A percentile compares a stretch with the other conserved stretches of the same genome.
Conservation (phyloP, 1,140 invertebrate genomes). For the Heliconius melpomene region DNA sequence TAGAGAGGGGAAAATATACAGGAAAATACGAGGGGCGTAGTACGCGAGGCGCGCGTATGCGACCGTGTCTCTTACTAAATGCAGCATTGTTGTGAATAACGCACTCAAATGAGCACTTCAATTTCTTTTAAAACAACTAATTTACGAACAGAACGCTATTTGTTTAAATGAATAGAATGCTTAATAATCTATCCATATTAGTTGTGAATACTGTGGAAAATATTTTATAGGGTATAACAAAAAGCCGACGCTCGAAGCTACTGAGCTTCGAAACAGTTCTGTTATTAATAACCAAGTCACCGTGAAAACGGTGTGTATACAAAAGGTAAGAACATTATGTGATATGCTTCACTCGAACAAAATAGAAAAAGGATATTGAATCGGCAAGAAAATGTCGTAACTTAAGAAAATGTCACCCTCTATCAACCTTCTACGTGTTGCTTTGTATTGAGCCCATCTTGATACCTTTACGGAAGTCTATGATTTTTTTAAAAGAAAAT, state of each 20-base stretch:
- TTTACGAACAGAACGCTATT: neutral
- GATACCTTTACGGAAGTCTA: conserved; percentile 45
- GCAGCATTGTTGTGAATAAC: conserved; percentile 3
- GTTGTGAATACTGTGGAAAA: neutral
- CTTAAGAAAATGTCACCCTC: conserved; percentile 68
- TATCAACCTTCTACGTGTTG: conserved; percentile 65
- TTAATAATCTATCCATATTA: neutral
- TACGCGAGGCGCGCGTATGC: neutral
- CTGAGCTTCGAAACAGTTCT: neutral
- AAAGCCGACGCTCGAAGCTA: neutral
- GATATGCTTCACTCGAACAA: conserved; percentile 59
- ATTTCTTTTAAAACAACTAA: conserved; percentile 6
- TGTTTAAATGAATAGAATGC: neutral
- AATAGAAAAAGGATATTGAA: conserved; percentile 74
- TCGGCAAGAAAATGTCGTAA: conserved; percentile 65
- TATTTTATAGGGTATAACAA: neutral
- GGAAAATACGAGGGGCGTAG: conserved; percentile 55
- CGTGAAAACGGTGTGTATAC: conserved; percentile 43
- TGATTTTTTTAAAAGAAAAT: conserved; percentile 23
- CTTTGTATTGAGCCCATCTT: conserved; percentile 56
- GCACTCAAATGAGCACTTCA: neutral
- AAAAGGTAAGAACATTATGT: conserved; percentile 45
- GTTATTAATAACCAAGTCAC: conserved; percentile 29
- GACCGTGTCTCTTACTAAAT: conserved; percentile 19
- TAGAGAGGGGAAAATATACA: conserved; percentile 75